These are phyloP conservation scores for Cebus imitator DNA, from an alignment of 2,113 vertebrate genomes.

Conservation along the genomic window DNA sequence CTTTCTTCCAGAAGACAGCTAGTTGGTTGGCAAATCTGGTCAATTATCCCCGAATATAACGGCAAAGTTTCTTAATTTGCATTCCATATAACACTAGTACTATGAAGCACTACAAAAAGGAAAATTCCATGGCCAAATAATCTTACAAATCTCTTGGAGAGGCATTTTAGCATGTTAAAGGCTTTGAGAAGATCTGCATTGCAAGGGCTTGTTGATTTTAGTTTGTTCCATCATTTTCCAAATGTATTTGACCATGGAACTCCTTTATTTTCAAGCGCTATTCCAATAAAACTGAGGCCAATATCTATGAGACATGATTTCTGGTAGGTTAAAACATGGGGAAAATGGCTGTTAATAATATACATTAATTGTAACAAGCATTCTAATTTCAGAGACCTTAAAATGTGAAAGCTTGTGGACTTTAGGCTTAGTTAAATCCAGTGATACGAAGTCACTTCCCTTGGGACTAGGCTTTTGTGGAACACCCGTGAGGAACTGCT, in stretches of 20 bases:
- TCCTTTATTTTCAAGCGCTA: not conserved
- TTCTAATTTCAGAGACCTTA: not conserved
- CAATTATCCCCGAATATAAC: not conserved
- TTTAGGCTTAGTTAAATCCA: not conserved
- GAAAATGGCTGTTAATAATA: not conserved
- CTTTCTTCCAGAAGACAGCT: not conserved
- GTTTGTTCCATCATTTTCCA: not conserved
- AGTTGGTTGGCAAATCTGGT: not conserved
- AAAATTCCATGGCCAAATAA: not conserved
- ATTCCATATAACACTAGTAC: not conserved
- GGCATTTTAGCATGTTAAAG: not conserved
- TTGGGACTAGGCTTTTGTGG: not conserved
- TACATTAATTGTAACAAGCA: not conserved
- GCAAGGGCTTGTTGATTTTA: not conserved
- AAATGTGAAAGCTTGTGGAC: not conserved
- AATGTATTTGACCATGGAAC: not conserved
- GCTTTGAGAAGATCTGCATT: not conserved
- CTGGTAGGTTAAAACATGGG: not conserved
- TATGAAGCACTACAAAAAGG: not conserved
- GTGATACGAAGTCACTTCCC: not conserved
- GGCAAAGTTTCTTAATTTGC: not conserved
- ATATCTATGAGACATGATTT: not conserved
- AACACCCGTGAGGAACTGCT: not conserved
- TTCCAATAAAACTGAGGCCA: not conserved
- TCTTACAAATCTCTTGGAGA: not conserved